phyloP scores from a whole-genome alignment of 2,113 vertebrate species.

The Myrmecobius fasciatus region DNA sequence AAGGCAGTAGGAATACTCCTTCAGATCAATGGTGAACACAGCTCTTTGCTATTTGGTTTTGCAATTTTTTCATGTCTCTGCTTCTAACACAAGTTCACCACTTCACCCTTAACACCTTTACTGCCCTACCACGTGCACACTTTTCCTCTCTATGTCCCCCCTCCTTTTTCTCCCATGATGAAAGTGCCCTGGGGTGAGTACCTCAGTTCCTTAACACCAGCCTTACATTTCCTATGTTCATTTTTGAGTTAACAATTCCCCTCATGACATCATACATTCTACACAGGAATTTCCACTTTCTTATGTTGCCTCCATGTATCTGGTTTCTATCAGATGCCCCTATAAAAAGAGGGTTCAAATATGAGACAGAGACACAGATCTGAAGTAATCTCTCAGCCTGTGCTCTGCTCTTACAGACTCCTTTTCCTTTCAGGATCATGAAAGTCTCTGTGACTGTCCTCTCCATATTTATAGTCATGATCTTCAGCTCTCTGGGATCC shows the following conservation, averaged over 20 bases:
- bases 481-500: slow-evolving; percentile 32
- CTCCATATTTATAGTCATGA: slow-evolving; percentile 39
- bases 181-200: slow-evolving; percentile 16
- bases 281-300: slow-evolving; percentile 66
- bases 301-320: background rate
- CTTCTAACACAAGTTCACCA: slow-evolving; percentile 44
- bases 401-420: slow-evolving; percentile 46
- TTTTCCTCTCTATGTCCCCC: slow-evolving; percentile 9
- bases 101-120: slow-evolving; percentile 59
- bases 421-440: slow-evolving; percentile 71
- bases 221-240: background rate
- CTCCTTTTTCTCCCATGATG: slow-evolving; percentile 49
- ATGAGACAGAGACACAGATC: slow-evolving; percentile 33
- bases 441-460: slow-evolving; percentile 72
- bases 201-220: background rate
- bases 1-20: background rate
- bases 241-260: slow-evolving; percentile 53
- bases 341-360: slow-evolving; percentile 67
- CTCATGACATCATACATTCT: slow-evolving; percentile 60
- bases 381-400: slow-evolving; percentile 53
- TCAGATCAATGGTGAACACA: background rate
- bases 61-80: background rate
- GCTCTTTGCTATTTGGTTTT: background rate
- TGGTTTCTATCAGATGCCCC: background rate
- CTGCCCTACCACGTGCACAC: background rate